Evolutionary conservation across 2,797 vertebrate species (phyloP), one percentile per base, ranked within the genome.

Genomic region (Acropternis orthonyx): DNA sequence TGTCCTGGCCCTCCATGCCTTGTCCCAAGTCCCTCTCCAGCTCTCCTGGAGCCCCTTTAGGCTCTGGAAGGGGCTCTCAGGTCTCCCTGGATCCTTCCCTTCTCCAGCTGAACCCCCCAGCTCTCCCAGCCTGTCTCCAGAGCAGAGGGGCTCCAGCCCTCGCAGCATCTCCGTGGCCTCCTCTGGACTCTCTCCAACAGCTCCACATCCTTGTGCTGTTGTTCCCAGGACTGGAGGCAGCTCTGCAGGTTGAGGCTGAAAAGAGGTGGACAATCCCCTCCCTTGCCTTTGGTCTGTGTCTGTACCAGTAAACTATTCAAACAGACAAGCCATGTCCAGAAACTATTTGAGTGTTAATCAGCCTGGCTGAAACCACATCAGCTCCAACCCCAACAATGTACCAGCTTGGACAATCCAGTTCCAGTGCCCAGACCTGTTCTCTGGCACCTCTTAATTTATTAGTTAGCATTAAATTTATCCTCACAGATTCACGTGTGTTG

Each of bases 161-260:
- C n/a, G 18, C 14, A 75, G 2, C 12, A 62, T 1, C 34, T n/a
- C 48, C 0, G 0, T 27, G 39, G 46, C 3, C 1, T 75, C 32
- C 62, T 68, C 55, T 88, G 55, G 62, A 14, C 10, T 55, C 0
- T 0, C 1, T 55, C 34, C 62, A 88, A 22, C 34, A 48, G 2
- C 22, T 68, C 77, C 86, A 48, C 0, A 0, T 81, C 68, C 54
- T 30, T 0, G 14, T 63, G 49, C 1, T 63, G 3, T 2, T 36
- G 66, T 30, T 21, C 0, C 56, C 49, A 55, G 21, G 2, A 3
- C 14, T 62, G 74, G 66, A 23, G 26, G 39, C 43, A 16, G 59
- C 52, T 79, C 67, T 44, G 58, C 51, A 65, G 49, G 49, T 11
- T 28, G 54, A 56, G 56, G 34, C 8, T 27, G 34, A 59, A 16